Base-by-base conservation (phyloP, 2,888 invertebrate genomes). In the Acronicta alni region DNA sequence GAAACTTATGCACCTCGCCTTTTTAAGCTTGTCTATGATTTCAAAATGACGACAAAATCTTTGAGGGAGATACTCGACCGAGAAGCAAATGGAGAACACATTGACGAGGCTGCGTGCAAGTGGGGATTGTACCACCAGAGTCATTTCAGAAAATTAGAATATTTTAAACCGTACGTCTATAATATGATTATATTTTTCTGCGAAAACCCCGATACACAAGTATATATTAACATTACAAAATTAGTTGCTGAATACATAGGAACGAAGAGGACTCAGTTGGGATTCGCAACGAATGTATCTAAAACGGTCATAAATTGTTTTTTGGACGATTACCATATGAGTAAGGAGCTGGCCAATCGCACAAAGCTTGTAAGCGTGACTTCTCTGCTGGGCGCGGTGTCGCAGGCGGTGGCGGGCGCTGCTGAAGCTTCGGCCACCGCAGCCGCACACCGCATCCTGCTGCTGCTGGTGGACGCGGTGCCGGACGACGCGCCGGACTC, bases 381-480 rank as follows among this genome's bases (percentile, higher is more conserved):
- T 18, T n/a, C 8, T 0, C 16, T 72, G 37, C 1, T 67, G 10
- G 69, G 72, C 5, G 38, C 20, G 26, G 65, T 66, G 15, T 65
- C 64, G 26, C 47, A 60, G 46, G 14, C 44, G 5, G 35, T 39
- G 15, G 46, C 61, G 16, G 53, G 41, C 18, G 48, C 41, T 20
- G 46, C 8, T 23, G 60, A 51, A 14, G 69, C 62, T 30, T 56
- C 66, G n/a, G 26, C 26, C 5, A 5, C 23, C 10, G 65, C 75
- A 9, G 30, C 20, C 20, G 38, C 18, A 16, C 30, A 42, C n/a
- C 12, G 4, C 17, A 47, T 74, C 43, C 77, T 75, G 46, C 53
- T 81, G 41, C 39, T 71, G 30, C 56, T 69, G 30, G 72, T 70
- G 55, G 76, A 71, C 54, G 61, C 49, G 61, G 59, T 56, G 48